Base-by-base conservation (phyloP, 2,888 invertebrate genomes). In the Adelognathus sp. region DNA sequence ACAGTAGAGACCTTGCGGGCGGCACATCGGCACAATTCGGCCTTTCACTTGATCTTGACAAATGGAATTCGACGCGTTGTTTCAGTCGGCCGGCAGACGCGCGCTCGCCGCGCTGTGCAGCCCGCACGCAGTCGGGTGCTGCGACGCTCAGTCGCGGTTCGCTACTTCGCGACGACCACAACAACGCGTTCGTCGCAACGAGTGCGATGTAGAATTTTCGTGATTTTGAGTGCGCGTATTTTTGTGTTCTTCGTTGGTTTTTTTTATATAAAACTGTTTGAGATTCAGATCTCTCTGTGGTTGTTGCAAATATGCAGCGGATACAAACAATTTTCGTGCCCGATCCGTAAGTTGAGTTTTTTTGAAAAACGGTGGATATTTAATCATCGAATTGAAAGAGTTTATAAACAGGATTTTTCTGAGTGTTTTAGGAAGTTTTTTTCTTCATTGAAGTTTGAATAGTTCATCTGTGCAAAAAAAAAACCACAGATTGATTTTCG, bases 41-140 rank as follows among this genome's bases (percentile, higher is more conserved):
- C 82, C 81, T 86, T 84, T 86, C 74, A 80, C 83, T 86, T 81
- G 83, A 84, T 85, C 84, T 83, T 84, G 84, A 80, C 79, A 81
- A 77, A 82, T 81, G 54, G 54, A 83, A 79, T 81, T 73, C 67
- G 72, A 33, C 33, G 54, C 61, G 39, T 24, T 54, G 50, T 58
- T 61, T 44, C 76, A 67, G 77, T 44, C 76, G 71, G 73, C 63
- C 50, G 46, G 16, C 60, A 24, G 60, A 58, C 58, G 54, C 46
- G 72, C 16, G n/a, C n/a, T n/a, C 31, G 18, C 21, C 14, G 50
- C 14, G 27, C 24, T 36, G 33, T 29, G 33, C 52, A 29, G 9
- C 9, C 69, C 44, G 16, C 27, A 33, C 27, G 24, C 56, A 11
- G 14, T 29, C n/a, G n/a, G n/a, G n/a, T n/a, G n/a, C n/a, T n/a